Evolutionary conservation across 2,888 invertebrate species (phyloP).

Genomic region (Lycophotia porphyrea): DNA sequence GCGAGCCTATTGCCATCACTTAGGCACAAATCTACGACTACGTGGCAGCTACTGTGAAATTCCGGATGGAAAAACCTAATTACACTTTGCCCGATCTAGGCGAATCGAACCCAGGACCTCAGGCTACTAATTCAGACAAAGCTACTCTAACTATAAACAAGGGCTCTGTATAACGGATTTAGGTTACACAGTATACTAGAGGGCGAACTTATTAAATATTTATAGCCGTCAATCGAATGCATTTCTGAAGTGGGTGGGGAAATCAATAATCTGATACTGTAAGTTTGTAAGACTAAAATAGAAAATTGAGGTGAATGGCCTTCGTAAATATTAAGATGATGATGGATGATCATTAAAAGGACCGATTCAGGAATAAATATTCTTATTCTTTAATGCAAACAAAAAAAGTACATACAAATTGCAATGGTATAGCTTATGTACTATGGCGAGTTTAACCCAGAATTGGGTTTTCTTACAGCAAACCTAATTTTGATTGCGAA

Average conservation of each 20-base stretch:
- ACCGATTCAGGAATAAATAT: neutral
- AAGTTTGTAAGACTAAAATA: neutral
- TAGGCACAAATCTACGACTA: neutral
- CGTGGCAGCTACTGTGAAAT: neutral
- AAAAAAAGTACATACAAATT: too few relatives aligned
- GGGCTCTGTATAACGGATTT: neutral
- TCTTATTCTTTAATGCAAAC: too few relatives aligned
- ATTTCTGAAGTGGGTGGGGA: neutral
- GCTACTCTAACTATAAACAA: neutral
- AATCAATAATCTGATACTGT: slow-evolving; percentile 12
- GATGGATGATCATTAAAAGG: neutral
- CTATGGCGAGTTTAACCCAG: too few relatives aligned
- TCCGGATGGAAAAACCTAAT: neutral
- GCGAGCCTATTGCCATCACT: neutral
- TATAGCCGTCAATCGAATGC: neutral
- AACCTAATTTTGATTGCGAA: too few relatives aligned
- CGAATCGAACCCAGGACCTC: neutral
- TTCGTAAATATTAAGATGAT: neutral
- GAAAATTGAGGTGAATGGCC: neutral
- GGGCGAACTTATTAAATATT: neutral
- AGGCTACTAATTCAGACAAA: neutral
- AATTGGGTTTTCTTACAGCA: too few relatives aligned
- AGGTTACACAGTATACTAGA: neutral
- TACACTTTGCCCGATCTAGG: too few relatives aligned
- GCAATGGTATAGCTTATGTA: too few relatives aligned